Base-by-base conservation (phyloP, 2,797 vertebrate species). In the Lepilemur septentrionalis region DNA sequence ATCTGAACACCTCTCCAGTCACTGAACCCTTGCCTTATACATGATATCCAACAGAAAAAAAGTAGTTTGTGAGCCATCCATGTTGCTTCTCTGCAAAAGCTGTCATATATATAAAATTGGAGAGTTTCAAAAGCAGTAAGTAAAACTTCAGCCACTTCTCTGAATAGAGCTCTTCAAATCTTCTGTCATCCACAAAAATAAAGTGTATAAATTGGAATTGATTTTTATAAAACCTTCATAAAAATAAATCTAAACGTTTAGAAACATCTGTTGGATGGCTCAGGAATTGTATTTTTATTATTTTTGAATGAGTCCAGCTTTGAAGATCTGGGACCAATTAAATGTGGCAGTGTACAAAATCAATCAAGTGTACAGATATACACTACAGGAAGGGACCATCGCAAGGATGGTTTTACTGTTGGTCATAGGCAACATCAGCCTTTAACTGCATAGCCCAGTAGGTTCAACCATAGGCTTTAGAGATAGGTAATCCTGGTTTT, bases 201-300 rank as follows among this genome's bases (percentile, higher is more conserved):
- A 80, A 84, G 91, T 6, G 28, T 96, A 97, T 96, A 98, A 98
- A 98, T 97, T 97, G 96, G 92, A 98, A 98, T 97, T 97, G 97
- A 98, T 97, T 98, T 98, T 98, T 98, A 98, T 97, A 98, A 98
- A 98, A 92, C 73, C 97, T 98, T 97, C 97, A 97, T 98, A 97
- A 98, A 98, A 98, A 95, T 96, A 97, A 97, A 98, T 96, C 96
- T 97, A 93, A 98, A 97, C 96, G 86, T 98, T 97, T 96, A 87
- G 94, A 78, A 98, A 97, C 98, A 98, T 98, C 97, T 98, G 98
- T 65, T 96, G 96, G 75, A 92, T 95, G 96, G 98, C 91, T 93
- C 63, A 52, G 81, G 91, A 61, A 96, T 95, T 97, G 91, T 69
- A 95, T 93, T 95, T 97, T 96, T 95, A 96, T 97, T 97, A 83